phyloP scores from a whole-genome alignment of 1,140 invertebrate genomes.

The Dufourea novaeangliae region DNA sequence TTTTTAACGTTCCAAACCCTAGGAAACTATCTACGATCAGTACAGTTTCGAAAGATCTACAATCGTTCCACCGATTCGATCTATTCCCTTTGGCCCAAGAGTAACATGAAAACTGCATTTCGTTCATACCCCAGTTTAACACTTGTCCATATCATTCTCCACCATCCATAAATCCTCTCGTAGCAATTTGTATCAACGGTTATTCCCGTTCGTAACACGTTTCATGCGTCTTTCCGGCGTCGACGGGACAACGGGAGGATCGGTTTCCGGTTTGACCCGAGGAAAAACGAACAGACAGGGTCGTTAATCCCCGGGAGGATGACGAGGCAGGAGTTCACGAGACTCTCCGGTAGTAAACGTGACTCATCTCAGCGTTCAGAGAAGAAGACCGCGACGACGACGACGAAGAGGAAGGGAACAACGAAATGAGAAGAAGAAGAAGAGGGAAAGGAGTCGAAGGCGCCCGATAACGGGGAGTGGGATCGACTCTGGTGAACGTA shows the following conservation, averaged over 20 bases:
- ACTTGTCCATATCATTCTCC: not conserved
- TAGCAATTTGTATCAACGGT: not conserved
- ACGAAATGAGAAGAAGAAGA: not conserved
- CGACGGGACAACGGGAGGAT: constrained; percentile 44
- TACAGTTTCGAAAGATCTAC: not conserved
- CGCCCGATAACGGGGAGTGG: not conserved
- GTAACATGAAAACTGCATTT: constrained; percentile 27
- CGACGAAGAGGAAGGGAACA: not conserved
- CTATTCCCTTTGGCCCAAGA: not conserved
- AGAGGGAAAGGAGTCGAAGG: not conserved
- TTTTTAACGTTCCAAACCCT: not conserved
- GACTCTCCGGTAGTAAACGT: constrained; percentile 51
- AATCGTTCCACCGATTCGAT: not conserved
- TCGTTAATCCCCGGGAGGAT: constrained; percentile 62
- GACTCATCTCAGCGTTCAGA: constrained; percentile 54
- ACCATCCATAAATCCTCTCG: not conserved
- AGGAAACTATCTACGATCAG: not conserved
- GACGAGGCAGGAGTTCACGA: constrained; percentile 60
- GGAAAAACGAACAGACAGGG: constrained; percentile 54
- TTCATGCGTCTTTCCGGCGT: constrained; percentile 3
- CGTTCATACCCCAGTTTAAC: not conserved
- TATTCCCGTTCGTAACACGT: not conserved
- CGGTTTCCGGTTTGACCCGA: constrained; percentile 56
- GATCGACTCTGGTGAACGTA: not conserved
- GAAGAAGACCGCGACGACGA: constrained; percentile 17